Evolutionary conservation across 1,140 invertebrate species (phyloP), one percentile per base, ranked within the genome.

Genomic region (Pogonomyrmex barbatus): DNA sequence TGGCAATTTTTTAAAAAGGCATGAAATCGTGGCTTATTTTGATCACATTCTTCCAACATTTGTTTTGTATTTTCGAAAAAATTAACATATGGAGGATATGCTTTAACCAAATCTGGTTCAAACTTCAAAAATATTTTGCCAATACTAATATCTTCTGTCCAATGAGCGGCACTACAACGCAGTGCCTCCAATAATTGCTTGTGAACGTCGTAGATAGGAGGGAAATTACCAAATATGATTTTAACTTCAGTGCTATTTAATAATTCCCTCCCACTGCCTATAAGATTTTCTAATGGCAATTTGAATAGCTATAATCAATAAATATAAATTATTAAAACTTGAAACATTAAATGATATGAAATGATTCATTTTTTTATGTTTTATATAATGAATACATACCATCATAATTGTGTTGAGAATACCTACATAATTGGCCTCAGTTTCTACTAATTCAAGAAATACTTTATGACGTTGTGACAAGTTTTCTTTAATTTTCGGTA

Each of bases 51-150:
- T 86, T 97, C 95, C 89, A 99, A 96, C 95, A 98, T 98, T 92
- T 99, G 98, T 95, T 99, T 99, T 92, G 98, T 98, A 93, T 98
- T 98, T 94, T 99, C 98, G 94, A 99, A 99, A 94, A 98, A 99
- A 95, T 99, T 99, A 12, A 99, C 97, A 95, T 99, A 99, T 6
- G 98, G 98, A 68, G 99, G 99, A 96, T 99, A 99, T 0, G 98
- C 98, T 95, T 98, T 99, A 67, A 98, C 96, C 87, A 99, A 95
- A 92, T 97, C 97, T 39, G 96, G 96, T 62, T 97, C 96, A 93
- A 98, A 98, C 94, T 97, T 97, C 14, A 98, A 96, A 92, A 99
- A 97, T 87, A 99, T 97, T 91, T 97, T 97, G 8, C 98, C 98
- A 91, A 99, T 97, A 91, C 97, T 97, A 88, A 96, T 96, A 90